A percentile compares a stretch with the other conserved stretches of the same genome.
phyloP scores from a whole-genome alignment of 92 coral and sea anemone genomes.

The Porites divaricata region DNA sequence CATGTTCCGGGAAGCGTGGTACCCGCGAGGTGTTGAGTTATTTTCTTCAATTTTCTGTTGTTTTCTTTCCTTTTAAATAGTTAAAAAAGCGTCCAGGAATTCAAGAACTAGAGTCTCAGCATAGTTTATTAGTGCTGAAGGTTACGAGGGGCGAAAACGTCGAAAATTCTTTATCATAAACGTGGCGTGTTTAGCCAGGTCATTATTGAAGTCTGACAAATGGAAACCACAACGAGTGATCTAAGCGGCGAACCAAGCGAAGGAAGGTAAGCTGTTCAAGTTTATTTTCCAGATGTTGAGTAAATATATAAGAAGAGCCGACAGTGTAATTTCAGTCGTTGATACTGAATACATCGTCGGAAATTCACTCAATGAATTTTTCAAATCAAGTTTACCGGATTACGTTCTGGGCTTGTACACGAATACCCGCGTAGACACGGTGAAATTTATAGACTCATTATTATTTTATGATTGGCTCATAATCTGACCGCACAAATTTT shows the following conservation, averaged over 20 bases:
- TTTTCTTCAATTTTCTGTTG: slow-evolving; percentile 34
- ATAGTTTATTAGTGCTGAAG: background rate
- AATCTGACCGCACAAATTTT: background rate
- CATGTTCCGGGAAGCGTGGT: slow-evolving; percentile 65
- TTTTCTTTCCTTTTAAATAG: slow-evolving; percentile 23
- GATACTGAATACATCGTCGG: background rate
- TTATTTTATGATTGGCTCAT: slow-evolving; percentile 14
- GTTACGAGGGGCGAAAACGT: background rate
- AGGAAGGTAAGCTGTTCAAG: slow-evolving; percentile 1
- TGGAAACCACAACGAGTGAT: slow-evolving; percentile 44
- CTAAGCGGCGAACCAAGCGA: slow-evolving; percentile 38
- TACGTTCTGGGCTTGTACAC: background rate
- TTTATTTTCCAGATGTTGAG: background rate
- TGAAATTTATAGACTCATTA: slow-evolving; percentile 15
- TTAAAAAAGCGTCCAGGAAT: background rate
- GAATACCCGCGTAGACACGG: slow-evolving; percentile 1
- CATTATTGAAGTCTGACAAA: slow-evolving; percentile 27
- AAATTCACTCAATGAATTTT: background rate
- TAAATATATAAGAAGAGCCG: background rate
- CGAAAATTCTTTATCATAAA: slow-evolving; percentile 2
- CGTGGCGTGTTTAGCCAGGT: slow-evolving; percentile 25
- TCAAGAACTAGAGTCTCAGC: background rate
- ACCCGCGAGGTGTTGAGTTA: slow-evolving; percentile 23
- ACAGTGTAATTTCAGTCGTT: background rate
- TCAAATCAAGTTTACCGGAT: background rate